Base-by-base conservation (phyloP, 2,113 vertebrate species). In the Embiotoca jacksoni region DNA sequence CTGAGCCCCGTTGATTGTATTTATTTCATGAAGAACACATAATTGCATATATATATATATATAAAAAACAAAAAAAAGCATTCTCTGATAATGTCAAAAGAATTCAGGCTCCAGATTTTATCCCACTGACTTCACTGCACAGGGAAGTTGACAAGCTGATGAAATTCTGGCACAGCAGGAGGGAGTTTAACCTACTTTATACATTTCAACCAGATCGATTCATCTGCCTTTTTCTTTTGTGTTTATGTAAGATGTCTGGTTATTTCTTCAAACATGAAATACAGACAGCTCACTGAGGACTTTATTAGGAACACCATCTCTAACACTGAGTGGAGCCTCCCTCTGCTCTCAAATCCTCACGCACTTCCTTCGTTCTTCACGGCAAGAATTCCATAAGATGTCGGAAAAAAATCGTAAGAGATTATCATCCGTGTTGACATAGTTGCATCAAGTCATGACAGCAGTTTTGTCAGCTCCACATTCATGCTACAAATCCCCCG, bases 171-270 rank as follows among this genome's bases (percentile, higher is more conserved):
- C 76, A 37, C 54, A 37, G 33, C 54, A 15, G 76, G 60, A 55
- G 60, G 52, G 2, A 75, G 41, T 80, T 80, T 37, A 75, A 61
- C 67, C 61, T 75, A 67, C 52, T 47, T 72, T 35, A 62, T 62
- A 33, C 13, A 35, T 61, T 41, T 37, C 31, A 55, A 49, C 54
- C 15, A 16, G 41, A 55, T 47, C 3, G 8, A 70, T 41, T 73
- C 3, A 52, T 49, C 14, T 44, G 13, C 33, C 33, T 72, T 11
- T 23, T 5, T 62, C 30, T 63, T 5, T 54, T 49, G 10, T 14
- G 32, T 46, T 68, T 36, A 35, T 72, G 54, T 30, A 4, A 46
- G 37, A 69, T 5, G 46, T 60, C 13, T 72, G 44, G 52, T 58
- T 15, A 49, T 35, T 54, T 33, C n/a, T 56, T 75, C 1, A 8